These are phyloP conservation scores for Andrena chrysosceles DNA, from an alignment of 2,888 invertebrate species.

Conservation along the genomic window DNA sequence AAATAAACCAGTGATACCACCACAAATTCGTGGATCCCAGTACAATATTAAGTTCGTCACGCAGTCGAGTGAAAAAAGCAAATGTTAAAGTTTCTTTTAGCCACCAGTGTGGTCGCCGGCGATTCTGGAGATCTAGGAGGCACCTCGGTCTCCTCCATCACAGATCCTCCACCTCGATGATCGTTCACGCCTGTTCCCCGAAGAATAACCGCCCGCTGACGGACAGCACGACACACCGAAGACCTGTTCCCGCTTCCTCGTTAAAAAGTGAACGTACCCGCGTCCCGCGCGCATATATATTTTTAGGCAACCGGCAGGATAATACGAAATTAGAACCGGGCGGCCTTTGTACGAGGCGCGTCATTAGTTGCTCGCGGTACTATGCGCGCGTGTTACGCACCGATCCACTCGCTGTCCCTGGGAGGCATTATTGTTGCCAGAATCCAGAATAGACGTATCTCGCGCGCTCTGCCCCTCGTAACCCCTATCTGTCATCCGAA, in stretches of 20 bases:
- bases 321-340: slow-evolving; percentile 71
- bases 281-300: slow-evolving; percentile 49
- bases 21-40: too few species aligned
- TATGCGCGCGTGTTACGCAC: slow-evolving; percentile 55
- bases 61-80: too few species aligned
- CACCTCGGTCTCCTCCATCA: neutral
- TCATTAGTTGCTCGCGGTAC: slow-evolving; percentile 68
- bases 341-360: slow-evolving; percentile 73
- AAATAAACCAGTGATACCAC: too few species aligned
- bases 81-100: too few species aligned
- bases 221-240: neutral
- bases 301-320: slow-evolving; percentile 67
- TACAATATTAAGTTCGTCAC: too few species aligned
- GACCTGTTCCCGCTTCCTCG: slow-evolving; percentile 31
- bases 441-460: slow-evolving; percentile 73
- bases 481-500: slow-evolving; percentile 59
- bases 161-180: neutral
- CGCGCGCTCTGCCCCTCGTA: slow-evolving; percentile 43
- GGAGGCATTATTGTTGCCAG: slow-evolving; percentile 75
- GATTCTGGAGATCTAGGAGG: too few species aligned
- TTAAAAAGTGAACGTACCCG: slow-evolving; percentile 58
- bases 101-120: too few species aligned
- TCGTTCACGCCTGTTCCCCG: neutral
- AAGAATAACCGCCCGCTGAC: neutral
- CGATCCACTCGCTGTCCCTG: slow-evolving; percentile 70